Percentiles rank a stretch among this genome's conserved stretches.
phyloP scores from a whole-genome alignment of 35 echinoderm and acorn worm genomes.

The Apostichopus parvimensis region DNA sequence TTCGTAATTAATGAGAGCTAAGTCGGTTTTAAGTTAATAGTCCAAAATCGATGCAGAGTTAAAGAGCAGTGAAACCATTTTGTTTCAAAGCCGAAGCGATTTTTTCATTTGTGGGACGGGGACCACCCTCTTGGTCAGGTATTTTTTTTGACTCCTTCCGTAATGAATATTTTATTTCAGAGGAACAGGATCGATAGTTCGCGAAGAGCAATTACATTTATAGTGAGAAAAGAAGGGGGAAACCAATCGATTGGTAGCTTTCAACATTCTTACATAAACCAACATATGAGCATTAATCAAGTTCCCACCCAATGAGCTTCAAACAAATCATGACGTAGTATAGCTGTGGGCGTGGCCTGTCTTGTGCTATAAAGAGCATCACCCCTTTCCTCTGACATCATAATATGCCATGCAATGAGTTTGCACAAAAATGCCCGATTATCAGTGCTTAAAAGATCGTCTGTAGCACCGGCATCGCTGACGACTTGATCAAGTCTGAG shows the following conservation, averaged over 20 bases:
- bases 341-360: not conserved
- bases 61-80: not conserved
- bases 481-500: too few species aligned
- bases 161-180: not conserved
- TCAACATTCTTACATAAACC: not conserved
- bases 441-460: too few species aligned
- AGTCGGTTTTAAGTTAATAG: too few species aligned
- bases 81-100: not conserved
- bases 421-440: too few species aligned
- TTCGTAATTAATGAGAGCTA: too few species aligned
- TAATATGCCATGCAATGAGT: too few species aligned
- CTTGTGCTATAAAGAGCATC: too few species aligned
- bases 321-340: not conserved
- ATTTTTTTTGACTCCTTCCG: not conserved
- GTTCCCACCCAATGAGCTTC: not conserved
- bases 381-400: too few species aligned
- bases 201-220: not conserved
- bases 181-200: not conserved
- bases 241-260: not conserved
- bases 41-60: not conserved
- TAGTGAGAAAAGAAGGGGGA: not conserved
- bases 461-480: too few species aligned
- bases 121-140: not conserved
- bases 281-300: not conserved
- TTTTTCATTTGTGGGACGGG: not conserved